These are phyloP conservation scores for Temnothorax curvispinosus DNA, from an alignment of 1,140 invertebrate species.

Conservation along the genomic window DNA sequence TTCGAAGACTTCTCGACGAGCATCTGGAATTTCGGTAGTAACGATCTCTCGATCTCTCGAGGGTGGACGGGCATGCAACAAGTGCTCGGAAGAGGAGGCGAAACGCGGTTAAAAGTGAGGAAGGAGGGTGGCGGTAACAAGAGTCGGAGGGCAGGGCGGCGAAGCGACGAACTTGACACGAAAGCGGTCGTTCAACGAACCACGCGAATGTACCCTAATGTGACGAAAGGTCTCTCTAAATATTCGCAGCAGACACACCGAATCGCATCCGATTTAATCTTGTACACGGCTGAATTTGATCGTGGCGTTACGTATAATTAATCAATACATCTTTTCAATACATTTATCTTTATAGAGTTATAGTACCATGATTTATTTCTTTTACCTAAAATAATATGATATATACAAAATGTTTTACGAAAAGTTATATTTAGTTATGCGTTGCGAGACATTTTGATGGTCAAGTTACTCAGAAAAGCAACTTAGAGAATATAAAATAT, in stretches of 20 bases:
- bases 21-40: slow-evolving; percentile 35
- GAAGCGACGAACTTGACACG: slow-evolving; percentile 60
- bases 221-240: slow-evolving; percentile 23
- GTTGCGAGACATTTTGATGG: background rate
- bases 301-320: background rate
- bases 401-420: background rate
- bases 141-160: slow-evolving; percentile 41
- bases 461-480: background rate
- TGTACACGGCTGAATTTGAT: background rate
- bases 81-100: slow-evolving; percentile 74
- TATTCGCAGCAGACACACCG: background rate
- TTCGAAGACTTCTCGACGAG: background rate
- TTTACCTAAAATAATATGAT: background rate
- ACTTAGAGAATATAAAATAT: too few relatives aligned
- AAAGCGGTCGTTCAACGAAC: slow-evolving; percentile 53
- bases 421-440: background rate
- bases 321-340: background rate
- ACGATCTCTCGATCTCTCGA: slow-evolving; percentile 55
- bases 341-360: background rate
- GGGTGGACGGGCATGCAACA: slow-evolving; percentile 71
- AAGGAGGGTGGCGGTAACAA: slow-evolving; percentile 63
- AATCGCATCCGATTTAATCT: background rate
- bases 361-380: background rate
- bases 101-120: slow-evolving; percentile 69
- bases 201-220: slow-evolving; percentile 50